Evolutionary conservation across 2,888 invertebrate genomes (phyloP).

Genomic region (Salticus scenicus): DNA sequence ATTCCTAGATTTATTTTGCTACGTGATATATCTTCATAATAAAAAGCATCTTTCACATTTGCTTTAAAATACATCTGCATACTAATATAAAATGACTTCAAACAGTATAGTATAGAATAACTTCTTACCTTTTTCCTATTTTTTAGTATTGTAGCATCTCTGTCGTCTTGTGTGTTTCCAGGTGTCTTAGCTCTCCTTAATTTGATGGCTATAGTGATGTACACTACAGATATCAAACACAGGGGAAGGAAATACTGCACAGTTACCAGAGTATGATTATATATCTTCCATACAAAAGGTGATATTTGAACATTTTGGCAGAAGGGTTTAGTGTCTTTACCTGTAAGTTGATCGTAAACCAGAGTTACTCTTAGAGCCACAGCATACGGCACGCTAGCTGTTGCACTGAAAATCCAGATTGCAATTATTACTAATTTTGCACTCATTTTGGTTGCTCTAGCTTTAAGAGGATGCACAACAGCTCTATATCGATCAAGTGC

Average conservation of each 20-base stretch:
- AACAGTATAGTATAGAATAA: too few relatives aligned
- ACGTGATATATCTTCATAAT: too few relatives aligned
- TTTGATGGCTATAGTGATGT: constrained; percentile 86
- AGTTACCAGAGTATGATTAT: constrained; percentile 75
- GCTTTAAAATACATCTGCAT: too few relatives aligned
- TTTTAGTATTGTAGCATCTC: constrained; percentile 86
- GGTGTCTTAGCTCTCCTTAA: constrained; percentile 88
- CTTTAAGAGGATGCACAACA: constrained; percentile 79
- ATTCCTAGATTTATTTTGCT: too few relatives aligned
- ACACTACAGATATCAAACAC: constrained; percentile 87
- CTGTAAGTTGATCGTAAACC: constrained; percentile 74
- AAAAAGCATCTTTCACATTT: too few relatives aligned
- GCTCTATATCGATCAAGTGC: constrained; percentile 86
- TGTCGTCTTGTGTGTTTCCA: constrained; percentile 85
- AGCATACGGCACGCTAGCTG: constrained; percentile 81
- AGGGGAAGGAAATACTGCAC: constrained; percentile 86
- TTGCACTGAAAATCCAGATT: constrained; percentile 84
- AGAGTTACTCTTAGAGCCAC: constrained; percentile 80
- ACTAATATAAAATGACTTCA: too few relatives aligned
- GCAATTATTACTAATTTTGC: constrained; percentile 84
- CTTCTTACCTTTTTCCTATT: constrained; percentile 88
- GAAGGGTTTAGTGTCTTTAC: constrained; percentile 73
- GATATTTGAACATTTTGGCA: constrained; percentile 75
- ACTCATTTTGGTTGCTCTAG: constrained; percentile 83
- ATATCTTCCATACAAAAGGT: constrained; percentile 72